A percentile compares a stretch with the other conserved stretches of the same genome.
These are phyloP conservation scores for Oligia latruncula DNA, from an alignment of 2,888 invertebrate genomes.

Conservation along the genomic window DNA sequence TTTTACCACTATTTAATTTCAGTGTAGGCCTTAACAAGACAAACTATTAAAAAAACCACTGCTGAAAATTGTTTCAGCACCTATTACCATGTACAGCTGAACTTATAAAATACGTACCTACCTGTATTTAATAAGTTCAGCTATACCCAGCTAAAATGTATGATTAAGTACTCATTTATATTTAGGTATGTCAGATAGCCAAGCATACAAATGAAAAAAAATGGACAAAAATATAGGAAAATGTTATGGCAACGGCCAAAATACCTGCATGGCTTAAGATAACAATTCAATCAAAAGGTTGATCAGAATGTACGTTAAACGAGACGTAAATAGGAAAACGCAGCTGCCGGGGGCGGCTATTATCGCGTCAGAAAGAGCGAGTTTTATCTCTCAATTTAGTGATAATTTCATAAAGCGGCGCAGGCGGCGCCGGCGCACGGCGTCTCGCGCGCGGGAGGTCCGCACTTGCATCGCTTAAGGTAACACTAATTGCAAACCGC, in stretches of 20 bases:
- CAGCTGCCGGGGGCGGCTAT: slow-evolving; percentile 78
- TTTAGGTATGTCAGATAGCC: background rate
- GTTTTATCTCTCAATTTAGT: slow-evolving; percentile 88
- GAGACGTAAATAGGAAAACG: slow-evolving; percentile 81
- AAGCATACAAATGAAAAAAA: background rate
- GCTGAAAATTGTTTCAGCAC: background rate
- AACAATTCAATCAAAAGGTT: slow-evolving; percentile 64
- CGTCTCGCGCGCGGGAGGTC: slow-evolving; percentile 81
- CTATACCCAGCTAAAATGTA: background rate
- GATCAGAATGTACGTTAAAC: slow-evolving; percentile 66
- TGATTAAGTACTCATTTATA: background rate
- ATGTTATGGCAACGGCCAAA: background rate
- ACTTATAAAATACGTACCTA: no score
- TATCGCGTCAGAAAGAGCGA: slow-evolving; percentile 82
- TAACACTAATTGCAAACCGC: slow-evolving; percentile 85
- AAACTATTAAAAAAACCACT: background rate
- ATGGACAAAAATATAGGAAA: background rate
- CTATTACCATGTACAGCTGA: background rate
- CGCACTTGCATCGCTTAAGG: slow-evolving; percentile 71
- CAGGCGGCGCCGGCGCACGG: slow-evolving; percentile 75
- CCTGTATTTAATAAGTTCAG: no score
- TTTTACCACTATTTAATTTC: background rate
- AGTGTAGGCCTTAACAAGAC: background rate
- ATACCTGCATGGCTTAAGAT: slow-evolving; percentile 31
- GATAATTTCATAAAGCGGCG: slow-evolving; percentile 83